phyloP scores from a whole-genome alignment of 2,113 vertebrate species.

The Micronisus gabar region DNA sequence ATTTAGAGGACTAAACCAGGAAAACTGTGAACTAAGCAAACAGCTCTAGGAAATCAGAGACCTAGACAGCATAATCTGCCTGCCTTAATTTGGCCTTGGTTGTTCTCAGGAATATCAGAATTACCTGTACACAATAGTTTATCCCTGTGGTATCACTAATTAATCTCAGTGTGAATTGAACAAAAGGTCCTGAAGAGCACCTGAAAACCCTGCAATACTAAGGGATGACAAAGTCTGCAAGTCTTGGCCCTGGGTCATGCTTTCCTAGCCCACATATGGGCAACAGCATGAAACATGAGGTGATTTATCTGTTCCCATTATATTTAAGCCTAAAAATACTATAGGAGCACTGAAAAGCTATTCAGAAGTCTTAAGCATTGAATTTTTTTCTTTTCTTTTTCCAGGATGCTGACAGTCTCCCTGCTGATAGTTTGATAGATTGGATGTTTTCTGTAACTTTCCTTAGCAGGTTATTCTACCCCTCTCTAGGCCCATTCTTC shows the following conservation, averaged over 20 bases:
- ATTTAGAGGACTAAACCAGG: neutral
- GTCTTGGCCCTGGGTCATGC: neutral
- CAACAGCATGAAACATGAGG: neutral
- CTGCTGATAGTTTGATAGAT: slow-evolving; percentile 31
- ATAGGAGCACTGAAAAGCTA: neutral
- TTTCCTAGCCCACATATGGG: neutral
- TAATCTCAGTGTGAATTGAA: neutral
- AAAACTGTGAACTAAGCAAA: neutral
- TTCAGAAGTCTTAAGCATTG: neutral
- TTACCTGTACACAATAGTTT: neutral
- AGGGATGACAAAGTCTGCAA: neutral
- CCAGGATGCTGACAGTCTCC: neutral
- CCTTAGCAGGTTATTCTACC: neutral
- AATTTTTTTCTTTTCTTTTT: neutral
- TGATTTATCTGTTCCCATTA: slow-evolving; percentile 24
- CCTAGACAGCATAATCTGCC: neutral
- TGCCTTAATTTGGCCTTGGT: neutral
- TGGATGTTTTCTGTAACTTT: slow-evolving; percentile 45
- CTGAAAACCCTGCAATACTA: neutral
- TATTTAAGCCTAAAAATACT: slow-evolving; percentile 7
- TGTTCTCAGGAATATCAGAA: neutral
- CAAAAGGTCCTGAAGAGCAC: neutral
- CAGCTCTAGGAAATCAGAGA: neutral
- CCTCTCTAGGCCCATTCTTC: neutral
- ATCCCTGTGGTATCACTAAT: neutral